Conservation (phyloP, 2,113 vertebrate genomes). For the Chloroceryle aenea region DNA sequence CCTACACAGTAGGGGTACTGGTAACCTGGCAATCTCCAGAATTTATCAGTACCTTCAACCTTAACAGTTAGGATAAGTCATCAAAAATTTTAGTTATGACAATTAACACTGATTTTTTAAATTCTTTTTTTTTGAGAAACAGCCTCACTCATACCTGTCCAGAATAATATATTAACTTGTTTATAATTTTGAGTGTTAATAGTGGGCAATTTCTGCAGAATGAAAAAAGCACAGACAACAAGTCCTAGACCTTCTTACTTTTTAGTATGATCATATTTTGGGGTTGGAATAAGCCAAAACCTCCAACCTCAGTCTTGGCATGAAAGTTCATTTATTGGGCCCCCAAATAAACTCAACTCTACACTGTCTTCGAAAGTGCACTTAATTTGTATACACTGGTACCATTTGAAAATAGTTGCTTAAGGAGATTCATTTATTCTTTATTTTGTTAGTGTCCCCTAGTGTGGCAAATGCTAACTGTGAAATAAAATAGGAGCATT, state of each 20-base stretch:
- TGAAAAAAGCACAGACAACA: neutral
- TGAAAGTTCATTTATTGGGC: slow-evolving; percentile 46
- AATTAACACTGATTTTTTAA: neutral
- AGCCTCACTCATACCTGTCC: neutral
- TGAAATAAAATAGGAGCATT: slow-evolving; percentile 42
- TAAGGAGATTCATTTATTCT: slow-evolving; percentile 2
- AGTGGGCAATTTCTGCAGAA: neutral
- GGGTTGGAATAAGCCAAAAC: slow-evolving; percentile 52
- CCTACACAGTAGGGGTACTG: neutral
- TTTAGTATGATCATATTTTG: slow-evolving; percentile 41
- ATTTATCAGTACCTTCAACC: neutral
- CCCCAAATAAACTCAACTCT: slow-evolving; percentile 70
- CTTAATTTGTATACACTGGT: slow-evolving; percentile 70
- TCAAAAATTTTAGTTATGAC: neutral
- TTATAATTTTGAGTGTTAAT: neutral
- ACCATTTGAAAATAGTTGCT: slow-evolving; percentile 65
- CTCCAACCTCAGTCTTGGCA: slow-evolving; percentile 52
- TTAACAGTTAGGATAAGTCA: neutral
- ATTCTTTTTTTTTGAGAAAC: neutral
- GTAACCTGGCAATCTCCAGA: neutral
- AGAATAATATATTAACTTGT: neutral
- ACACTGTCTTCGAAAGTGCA: slow-evolving; percentile 73
- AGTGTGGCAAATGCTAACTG: slow-evolving; percentile 13
- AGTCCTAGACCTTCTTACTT: neutral
- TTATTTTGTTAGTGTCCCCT: neutral